phyloP scores from a whole-genome alignment of 2,797 vertebrate species.

The Psittacula echo region DNA sequence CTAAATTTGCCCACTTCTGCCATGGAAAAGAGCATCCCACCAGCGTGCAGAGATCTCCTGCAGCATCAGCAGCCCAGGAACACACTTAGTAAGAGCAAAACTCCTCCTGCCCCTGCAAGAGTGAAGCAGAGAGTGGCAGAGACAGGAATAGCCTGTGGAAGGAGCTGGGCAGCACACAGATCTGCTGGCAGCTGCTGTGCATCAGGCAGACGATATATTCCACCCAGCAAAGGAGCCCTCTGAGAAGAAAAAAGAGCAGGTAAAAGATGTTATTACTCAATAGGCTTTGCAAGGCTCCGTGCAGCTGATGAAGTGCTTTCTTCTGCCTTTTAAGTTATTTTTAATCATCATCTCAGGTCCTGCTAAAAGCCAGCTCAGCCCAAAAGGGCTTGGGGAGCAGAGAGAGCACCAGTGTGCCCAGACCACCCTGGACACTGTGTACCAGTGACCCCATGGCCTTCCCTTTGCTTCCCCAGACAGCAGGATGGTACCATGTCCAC shows the following conservation, averaged over 20 bases:
- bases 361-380: neutral
- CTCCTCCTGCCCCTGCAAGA: neutral
- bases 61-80: neutral
- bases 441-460: neutral
- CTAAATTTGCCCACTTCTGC: neutral
- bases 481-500: neutral
- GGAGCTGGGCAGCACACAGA: neutral
- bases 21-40: neutral
- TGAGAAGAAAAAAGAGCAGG: neutral
- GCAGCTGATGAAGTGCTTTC: neutral
- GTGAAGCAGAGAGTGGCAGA: neutral
- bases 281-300: neutral
- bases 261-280: neutral
- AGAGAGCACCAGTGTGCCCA: neutral
- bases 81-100: neutral
- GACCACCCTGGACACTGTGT: neutral
- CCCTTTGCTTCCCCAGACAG: accelerated
- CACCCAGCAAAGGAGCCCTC: neutral
- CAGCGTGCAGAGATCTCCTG: accelerated
- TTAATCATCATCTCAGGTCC: neutral
- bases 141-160: neutral
- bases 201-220: neutral
- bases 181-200: neutral
- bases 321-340: neutral
- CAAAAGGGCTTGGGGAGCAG: neutral